Evolutionary conservation across 2,797 vertebrate species (phyloP).

Genomic region (Pithecia hirsuta): DNA sequence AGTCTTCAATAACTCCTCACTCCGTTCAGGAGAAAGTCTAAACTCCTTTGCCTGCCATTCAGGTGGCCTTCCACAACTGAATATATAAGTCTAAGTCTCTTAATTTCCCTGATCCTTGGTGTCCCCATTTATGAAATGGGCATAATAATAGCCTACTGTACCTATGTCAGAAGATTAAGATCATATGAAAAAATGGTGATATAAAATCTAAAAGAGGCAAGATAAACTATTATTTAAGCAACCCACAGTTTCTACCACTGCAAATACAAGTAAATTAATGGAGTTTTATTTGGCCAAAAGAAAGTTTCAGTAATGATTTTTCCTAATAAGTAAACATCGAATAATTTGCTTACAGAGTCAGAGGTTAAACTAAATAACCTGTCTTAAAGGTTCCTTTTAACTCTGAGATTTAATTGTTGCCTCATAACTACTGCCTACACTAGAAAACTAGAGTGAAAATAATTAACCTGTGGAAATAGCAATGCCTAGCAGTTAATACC

Average conservation of each 20-base stretch:
- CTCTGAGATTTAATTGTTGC: not conserved
- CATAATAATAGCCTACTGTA: not conserved
- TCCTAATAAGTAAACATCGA: not conserved
- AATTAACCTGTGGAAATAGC: not conserved
- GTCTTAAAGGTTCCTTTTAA: slow-evolving; percentile 13
- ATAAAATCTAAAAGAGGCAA: not conserved
- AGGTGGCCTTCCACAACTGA: not conserved
- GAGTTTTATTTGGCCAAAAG: not conserved
- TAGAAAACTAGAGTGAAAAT: not conserved
- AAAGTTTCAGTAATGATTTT: not conserved
- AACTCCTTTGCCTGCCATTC: not conserved
- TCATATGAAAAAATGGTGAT: not conserved
- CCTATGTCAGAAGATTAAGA: not conserved
- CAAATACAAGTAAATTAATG: not conserved
- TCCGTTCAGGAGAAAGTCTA: not conserved
- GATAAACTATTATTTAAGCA: not conserved
- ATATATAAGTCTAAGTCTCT: not conserved
- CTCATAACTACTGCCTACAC: not conserved
- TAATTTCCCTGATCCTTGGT: not conserved
- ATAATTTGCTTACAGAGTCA: not conserved
- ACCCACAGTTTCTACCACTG: not conserved
- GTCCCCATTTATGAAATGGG: not conserved
- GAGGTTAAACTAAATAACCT: not conserved
- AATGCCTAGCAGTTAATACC: not conserved
- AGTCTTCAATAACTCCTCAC: not conserved